Conservation (phyloP, 2,797 vertebrate genomes). For the Dicrostonyx torquatus region DNA sequence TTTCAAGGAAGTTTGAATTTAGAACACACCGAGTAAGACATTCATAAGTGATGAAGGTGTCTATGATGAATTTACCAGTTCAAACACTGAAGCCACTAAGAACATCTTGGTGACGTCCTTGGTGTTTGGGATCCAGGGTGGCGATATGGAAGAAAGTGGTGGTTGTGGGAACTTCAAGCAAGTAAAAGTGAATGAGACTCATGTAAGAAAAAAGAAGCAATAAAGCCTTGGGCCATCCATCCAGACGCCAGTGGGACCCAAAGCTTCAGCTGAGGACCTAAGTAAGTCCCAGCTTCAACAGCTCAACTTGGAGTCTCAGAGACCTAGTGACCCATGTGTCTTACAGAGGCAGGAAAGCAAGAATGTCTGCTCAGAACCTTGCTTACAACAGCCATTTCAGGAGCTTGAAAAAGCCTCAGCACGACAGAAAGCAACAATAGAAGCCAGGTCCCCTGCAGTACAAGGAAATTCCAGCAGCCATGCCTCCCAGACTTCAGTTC, state of each 20-base stretch:
- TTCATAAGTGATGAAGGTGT: background rate
- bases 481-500: background rate
- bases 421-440: background rate
- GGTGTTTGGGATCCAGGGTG: background rate
- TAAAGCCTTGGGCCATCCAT: background rate
- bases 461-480: background rate
- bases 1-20: slow-evolving; percentile 4
- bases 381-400: background rate
- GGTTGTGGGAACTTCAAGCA: background rate
- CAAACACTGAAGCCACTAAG: background rate
- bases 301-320: background rate
- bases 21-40: background rate
- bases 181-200: background rate
- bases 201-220: background rate
- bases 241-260: background rate
- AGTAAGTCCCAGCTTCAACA: too few relatives aligned
- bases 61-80: background rate
- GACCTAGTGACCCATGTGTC: slow-evolving; percentile 48
- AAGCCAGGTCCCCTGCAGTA: background rate
- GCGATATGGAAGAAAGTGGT: background rate
- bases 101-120: background rate
- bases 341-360: slow-evolving; percentile 37
- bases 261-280: background rate
- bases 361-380: background rate
- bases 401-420: slow-evolving; percentile 5